These are phyloP conservation scores for Tiaroga cobitis DNA, from an alignment of 2,797 vertebrate species.

Conservation along the genomic window DNA sequence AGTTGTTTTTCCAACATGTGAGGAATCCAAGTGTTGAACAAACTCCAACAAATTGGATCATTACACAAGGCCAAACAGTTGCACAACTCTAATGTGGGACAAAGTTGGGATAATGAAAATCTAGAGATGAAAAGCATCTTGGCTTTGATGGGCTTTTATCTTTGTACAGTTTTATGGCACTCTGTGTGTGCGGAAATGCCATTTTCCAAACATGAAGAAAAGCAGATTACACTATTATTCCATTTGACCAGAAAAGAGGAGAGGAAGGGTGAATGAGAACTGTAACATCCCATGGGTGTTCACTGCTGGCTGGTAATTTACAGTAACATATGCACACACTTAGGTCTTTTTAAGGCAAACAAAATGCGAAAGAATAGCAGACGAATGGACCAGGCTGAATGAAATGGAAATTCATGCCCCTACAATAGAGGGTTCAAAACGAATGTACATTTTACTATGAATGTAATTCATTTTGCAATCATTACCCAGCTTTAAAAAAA, in stretches of 20 bases:
- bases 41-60: slow-evolving; percentile 52
- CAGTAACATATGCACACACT: slow-evolving; percentile 8
- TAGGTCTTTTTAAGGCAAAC: background rate
- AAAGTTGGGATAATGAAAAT: slow-evolving; percentile 58
- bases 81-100: slow-evolving; percentile 58
- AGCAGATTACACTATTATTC: slow-evolving; percentile 50
- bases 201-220: slow-evolving; percentile 57
- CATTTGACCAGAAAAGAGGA: slow-evolving; percentile 40
- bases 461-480: background rate
- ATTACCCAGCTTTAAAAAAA: too few relatives aligned
- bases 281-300: slow-evolving; percentile 13
- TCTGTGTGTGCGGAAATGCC: slow-evolving; percentile 46
- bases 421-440: background rate
- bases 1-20: slow-evolving; percentile 47
- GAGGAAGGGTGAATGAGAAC: slow-evolving; percentile 21
- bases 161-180: slow-evolving; percentile 51
- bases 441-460: background rate
- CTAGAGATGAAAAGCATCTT: slow-evolving; percentile 57
- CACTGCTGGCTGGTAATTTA: slow-evolving; percentile 22
- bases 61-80: slow-evolving; percentile 59
- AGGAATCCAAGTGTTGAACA: slow-evolving; percentile 55
- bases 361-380: background rate
- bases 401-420: background rate
- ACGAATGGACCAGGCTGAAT: background rate
- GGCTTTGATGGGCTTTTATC: slow-evolving; percentile 51